Evolutionary conservation across 2,888 invertebrate species (phyloP).

Genomic region (Chrysina gloriosa): DNA sequence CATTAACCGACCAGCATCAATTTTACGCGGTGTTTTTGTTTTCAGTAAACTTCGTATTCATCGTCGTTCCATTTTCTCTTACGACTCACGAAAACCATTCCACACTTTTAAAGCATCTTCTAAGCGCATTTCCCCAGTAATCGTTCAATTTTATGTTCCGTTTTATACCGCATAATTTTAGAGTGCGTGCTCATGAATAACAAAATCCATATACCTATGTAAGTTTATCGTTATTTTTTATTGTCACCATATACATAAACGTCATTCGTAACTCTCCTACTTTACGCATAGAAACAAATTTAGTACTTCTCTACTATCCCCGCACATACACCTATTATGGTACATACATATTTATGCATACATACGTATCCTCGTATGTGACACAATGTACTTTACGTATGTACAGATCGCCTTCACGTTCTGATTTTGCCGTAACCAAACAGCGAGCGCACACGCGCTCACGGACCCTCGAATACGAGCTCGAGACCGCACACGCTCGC

Average conservation of each 20-base stretch:
- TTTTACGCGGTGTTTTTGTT: too few species aligned
- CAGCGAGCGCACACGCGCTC: neutral
- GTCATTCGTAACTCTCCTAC: constrained; percentile 21
- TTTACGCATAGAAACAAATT: constrained; percentile 11
- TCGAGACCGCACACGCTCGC: neutral
- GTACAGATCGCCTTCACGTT: constrained; percentile 29
- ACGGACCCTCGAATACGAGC: neutral
- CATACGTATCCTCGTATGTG: neutral
- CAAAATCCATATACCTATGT: neutral
- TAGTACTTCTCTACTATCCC: neutral
- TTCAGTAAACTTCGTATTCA: too few species aligned
- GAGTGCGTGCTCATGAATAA: neutral
- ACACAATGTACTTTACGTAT: constrained; percentile 26
- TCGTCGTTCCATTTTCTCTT: too few species aligned
- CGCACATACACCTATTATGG: neutral
- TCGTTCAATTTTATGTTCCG: neutral
- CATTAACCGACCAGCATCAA: too few species aligned
- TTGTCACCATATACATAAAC: neutral
- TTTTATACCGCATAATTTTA: constrained; percentile 7
- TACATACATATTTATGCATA: neutral
- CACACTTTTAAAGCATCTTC: too few species aligned
- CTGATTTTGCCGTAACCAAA: constrained; percentile 34
- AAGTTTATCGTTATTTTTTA: neutral
- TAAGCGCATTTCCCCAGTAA: too few species aligned
- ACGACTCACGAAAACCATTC: too few species aligned